Conservation (phyloP, 2,797 vertebrate genomes). For the Eidolon dupreanum region DNA sequence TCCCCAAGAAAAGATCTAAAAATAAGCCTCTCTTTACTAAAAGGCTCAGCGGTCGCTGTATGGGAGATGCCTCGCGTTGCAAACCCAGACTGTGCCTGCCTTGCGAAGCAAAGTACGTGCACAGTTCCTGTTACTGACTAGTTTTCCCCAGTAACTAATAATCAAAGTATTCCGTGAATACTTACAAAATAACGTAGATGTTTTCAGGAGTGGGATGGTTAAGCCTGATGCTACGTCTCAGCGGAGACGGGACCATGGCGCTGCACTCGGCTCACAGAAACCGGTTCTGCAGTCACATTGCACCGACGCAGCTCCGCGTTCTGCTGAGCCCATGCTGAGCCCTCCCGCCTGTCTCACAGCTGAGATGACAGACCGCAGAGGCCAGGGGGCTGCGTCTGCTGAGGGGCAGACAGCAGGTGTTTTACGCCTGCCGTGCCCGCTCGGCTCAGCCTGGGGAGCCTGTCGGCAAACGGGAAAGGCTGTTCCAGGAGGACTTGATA, state of each 20-base stretch:
- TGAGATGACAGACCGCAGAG: not conserved
- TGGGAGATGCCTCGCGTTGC: no score
- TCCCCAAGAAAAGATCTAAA: conserved; percentile 58
- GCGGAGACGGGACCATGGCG: not conserved
- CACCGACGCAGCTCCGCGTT: no score
- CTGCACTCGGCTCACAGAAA: no score
- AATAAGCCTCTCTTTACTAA: not conserved
- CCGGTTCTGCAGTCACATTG: no score
- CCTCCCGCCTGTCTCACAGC: not conserved
- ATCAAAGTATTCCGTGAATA: not conserved
- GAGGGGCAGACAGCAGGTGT: rapidly evolving
- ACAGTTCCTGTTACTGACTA: not conserved
- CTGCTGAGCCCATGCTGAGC: rapidly evolving
- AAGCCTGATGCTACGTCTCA: rapidly evolving
- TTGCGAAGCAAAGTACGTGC: no score
- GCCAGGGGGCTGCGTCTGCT: not conserved
- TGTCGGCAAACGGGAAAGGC: not conserved
- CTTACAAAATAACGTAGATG: not conserved
- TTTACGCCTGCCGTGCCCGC: not conserved
- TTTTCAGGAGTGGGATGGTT: not conserved
- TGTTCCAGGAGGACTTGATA: not conserved
- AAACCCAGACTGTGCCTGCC: not conserved
- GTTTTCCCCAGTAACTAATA: not conserved
- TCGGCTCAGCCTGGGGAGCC: not conserved
- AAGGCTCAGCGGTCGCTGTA: not conserved